Base-by-base conservation (phyloP, 2,888 invertebrate genomes). In the Eilema sororculum region DNA sequence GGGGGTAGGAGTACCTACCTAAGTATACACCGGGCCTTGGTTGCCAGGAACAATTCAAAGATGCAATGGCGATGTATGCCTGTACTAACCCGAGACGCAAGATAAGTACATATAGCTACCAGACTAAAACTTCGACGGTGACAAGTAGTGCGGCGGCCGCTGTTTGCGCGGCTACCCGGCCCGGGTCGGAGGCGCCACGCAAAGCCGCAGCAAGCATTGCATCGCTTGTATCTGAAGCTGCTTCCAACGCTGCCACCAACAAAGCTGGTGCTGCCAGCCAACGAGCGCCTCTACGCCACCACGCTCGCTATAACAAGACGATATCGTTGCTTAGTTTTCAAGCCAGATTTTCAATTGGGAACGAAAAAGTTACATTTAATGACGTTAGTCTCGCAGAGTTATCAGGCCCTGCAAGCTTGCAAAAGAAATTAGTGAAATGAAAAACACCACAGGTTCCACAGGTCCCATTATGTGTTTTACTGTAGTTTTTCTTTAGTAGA, bases 191-290 rank as follows among this genome's bases (percentile, higher is more conserved):
- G 0, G 91, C 75, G 25, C 93, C 93, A 0, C 92, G 87, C 10
- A 95, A 79, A 6, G 87, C 86, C 0, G 94, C 91, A 0, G 92
- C 90, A 0, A 95, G 84, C 82, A 94, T 78, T 0, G 93, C 91
- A 65, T 95, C 95, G 41, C 94, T 91, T 0, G 92, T 89, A 71
- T 95, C 95, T 0, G 95, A 94, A 0, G 93, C 90, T 0, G 89
- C 90, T 67, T 95, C 95, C 8, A 94, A 78, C 2, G 95, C 94
- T 0, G 92, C 88, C 30, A 95, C 92, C 16, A 95, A 82, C 28
- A 95, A 80, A 2, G 95, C 95, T 0, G 95, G 95, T 0, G 91
- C 94, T 0, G 93, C 94, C 67, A 95, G 75, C 95, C 95, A 95
- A 0, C 93, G 90, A 0, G 91, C 92, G 0, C 95, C 95, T 6